A percentile compares a stretch with the other conserved stretches of the same genome.
phyloP scores from a whole-genome alignment of 2,113 vertebrate genomes.

The Callospermophilus lateralis region DNA sequence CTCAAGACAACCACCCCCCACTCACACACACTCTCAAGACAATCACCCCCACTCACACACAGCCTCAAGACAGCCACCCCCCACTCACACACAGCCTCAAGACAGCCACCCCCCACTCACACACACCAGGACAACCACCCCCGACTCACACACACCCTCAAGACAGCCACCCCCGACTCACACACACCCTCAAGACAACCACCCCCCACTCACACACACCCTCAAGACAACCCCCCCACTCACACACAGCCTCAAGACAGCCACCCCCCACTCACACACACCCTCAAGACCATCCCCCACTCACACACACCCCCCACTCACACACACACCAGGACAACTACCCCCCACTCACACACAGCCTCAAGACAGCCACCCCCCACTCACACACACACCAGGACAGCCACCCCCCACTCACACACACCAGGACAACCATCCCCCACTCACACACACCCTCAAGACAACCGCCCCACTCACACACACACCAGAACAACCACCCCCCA shows the following conservation, averaged over 20 bases:
- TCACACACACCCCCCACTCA: not conserved
- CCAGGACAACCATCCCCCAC: accelerated
- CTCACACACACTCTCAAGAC: not conserved
- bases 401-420: not conserved
- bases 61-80: not conserved
- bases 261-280: accelerated
- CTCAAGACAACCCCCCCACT: not conserved
- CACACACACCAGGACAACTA: no score
- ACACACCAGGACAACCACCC: not conserved
- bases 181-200: no score
- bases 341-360: not conserved
- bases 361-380: not conserved
- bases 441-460: not conserved
- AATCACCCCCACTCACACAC: not conserved
- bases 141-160: no score
- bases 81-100: not conserved
- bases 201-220: not conserved
- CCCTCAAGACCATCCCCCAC: not conserved
- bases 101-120: not conserved
- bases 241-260: not conserved
- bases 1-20: not conserved
- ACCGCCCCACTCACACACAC: not conserved
- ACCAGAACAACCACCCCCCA: no score
- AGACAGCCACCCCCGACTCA: not conserved
- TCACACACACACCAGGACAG: not conserved